Evolutionary conservation across 2,113 vertebrate genomes (phyloP).

Genomic region (Silurus asotus): DNA sequence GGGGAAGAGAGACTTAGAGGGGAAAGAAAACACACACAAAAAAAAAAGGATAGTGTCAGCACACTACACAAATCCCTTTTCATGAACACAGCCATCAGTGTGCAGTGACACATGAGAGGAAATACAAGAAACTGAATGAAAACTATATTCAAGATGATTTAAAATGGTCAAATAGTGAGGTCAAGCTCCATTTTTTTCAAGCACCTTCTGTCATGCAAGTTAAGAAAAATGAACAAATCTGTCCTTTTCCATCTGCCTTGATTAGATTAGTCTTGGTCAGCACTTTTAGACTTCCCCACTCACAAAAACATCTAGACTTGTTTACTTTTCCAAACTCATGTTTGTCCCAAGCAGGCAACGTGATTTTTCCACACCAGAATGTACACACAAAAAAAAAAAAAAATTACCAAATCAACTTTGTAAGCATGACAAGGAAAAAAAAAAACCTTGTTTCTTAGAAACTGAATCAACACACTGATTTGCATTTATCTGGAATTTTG

Average conservation of each 20-base stretch:
- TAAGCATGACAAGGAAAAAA: background rate
- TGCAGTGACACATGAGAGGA: conserved; percentile 44
- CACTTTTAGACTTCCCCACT: background rate
- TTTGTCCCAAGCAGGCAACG: background rate
- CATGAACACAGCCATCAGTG: conserved; percentile 9
- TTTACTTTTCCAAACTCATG: background rate
- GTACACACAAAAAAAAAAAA: conserved; percentile 10
- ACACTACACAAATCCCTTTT: conserved; percentile 19
- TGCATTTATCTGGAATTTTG: background rate
- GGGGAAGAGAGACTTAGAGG: background rate
- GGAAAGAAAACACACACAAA: background rate
- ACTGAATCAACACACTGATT: background rate
- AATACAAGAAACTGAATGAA: background rate
- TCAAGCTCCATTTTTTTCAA: background rate
- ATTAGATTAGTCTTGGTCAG: background rate
- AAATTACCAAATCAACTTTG: background rate
- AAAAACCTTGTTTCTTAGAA: background rate
- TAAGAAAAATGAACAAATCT: background rate
- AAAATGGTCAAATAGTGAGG: conserved; percentile 18
- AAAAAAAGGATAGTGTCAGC: conserved; percentile 33
- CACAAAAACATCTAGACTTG: background rate
- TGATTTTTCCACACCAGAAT: background rate
- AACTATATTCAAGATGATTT: conserved; percentile 10
- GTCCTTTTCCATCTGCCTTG: background rate
- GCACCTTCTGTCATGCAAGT: background rate